Evolutionary conservation across 2,888 invertebrate genomes (phyloP).

Genomic region (Ophonus ardosiacus): DNA sequence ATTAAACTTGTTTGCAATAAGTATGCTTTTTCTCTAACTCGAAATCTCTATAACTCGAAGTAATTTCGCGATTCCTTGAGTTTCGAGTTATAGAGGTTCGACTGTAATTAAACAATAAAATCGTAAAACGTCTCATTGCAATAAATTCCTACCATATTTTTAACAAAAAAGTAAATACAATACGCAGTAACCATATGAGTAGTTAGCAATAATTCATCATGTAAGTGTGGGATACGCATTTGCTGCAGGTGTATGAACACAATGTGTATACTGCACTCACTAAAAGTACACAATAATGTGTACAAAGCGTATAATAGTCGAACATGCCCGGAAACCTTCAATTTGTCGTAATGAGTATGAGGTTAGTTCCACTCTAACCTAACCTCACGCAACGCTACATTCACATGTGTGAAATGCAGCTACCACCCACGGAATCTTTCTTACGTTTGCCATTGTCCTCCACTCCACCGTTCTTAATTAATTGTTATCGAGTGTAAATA

Average conservation of each 20-base stretch:
- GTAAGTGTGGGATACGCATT: constrained; percentile 5
- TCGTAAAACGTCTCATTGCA: too few species aligned
- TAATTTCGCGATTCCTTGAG: too few species aligned
- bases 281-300: constrained; percentile 60
- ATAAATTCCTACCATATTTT: not conserved
- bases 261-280: constrained; percentile 34
- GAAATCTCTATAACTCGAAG: too few species aligned
- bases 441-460: constrained; percentile 23
- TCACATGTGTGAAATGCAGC: constrained; percentile 8
- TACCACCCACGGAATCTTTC: constrained; percentile 18
- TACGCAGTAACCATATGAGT: not conserved
- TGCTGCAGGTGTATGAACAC: constrained; percentile 53
- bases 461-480: constrained; percentile 28
- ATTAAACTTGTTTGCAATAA: too few species aligned
- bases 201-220: not conserved
- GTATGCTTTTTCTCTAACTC: too few species aligned
- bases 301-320: constrained; percentile 60
- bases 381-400: constrained; percentile 16
- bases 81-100: too few species aligned
- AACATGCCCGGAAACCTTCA: constrained; percentile 61
- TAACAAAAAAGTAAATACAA: not conserved
- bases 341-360: constrained; percentile 59
- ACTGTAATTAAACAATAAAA: too few species aligned
- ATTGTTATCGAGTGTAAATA: constrained; percentile 51
- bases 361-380: constrained; percentile 3